Evolutionary conservation across 1,140 invertebrate species (phyloP), one percentile per base, ranked within the genome.

Genomic region (Planococcus citri): DNA sequence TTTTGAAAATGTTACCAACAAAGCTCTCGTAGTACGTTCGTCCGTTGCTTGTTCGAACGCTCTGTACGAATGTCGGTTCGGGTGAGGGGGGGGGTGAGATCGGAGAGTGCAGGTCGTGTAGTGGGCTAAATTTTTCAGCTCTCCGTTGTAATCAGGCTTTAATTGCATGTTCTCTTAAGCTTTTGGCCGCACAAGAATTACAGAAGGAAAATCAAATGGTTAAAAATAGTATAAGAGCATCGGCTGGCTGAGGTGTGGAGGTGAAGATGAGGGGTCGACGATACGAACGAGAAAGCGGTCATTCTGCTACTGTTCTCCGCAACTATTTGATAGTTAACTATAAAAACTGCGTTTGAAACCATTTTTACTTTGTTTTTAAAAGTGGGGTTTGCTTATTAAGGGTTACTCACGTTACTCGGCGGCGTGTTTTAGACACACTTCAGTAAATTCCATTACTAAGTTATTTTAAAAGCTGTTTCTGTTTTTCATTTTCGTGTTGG

Each of bases 311-410:
- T n/a, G n/a, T n/a, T n/a, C n/a, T n/a, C n/a, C n/a, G n/a, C n/a
- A n/a, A n/a, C 41, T 20, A 51, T 51, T 51, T 51, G 41, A 51
- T 51, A 51, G 41, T 51, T 51, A 51, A 51, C 41, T 51, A 51
- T 51, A 51, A 51, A 33, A 51, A 51, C 41, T 17, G n/a, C 41
- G 41, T 51, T 51, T 51, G 41, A 51, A 51, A 20, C 41, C 41
- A 51, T 51, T 51, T 51, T 51, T 51, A 51, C 41, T 51, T 51
- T 51, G 41, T 51, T 51, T 51, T 51, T 51, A 51, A 51, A 51
- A 51, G 41, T 20, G 41, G 12, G 41, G 6, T 33, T 51, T 17
- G 41, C 41, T 51, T 51, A 51, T 51, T 51, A 51, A 51, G 41
- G 41, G 41, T 51, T 51, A 20, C 41, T 51, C n/a, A 51, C 41